These are phyloP conservation scores for Percopsis omiscomaycus DNA, from an alignment of 2,797 vertebrate genomes.

Conservation along the genomic window DNA sequence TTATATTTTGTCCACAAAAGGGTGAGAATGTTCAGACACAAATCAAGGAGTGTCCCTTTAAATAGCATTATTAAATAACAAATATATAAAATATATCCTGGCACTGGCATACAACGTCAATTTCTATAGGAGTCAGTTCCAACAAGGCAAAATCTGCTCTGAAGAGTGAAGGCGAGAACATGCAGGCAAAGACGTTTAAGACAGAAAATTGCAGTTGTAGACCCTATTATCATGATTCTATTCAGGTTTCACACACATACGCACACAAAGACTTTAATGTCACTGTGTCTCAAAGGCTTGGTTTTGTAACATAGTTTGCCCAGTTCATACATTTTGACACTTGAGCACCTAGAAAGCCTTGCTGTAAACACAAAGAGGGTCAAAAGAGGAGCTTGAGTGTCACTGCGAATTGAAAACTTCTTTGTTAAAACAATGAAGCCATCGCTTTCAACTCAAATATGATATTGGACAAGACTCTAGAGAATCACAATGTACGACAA, in stretches of 20 bases:
- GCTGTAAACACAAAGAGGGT: neutral
- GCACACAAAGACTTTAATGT: conserved; percentile 13
- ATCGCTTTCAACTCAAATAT: too few relatives aligned
- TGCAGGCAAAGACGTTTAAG: conserved; percentile 39
- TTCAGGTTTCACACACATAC: conserved; percentile 14
- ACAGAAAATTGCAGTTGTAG: conserved; percentile 7
- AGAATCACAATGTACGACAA: too few relatives aligned
- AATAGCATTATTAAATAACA: conserved; percentile 23
- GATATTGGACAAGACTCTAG: too few relatives aligned
- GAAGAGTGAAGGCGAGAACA: conserved; percentile 54
- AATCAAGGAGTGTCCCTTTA: conserved; percentile 26
- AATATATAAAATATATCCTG: conserved; percentile 45
- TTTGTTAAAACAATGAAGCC: too few relatives aligned
- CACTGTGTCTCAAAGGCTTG: neutral
- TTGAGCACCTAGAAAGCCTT: neutral
- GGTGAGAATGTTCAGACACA: too few relatives aligned
- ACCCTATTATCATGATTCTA: conserved; percentile 4
- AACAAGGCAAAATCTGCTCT: conserved; percentile 40
- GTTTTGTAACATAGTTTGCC: neutral
- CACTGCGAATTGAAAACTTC: too few relatives aligned
- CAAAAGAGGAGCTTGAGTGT: too few relatives aligned
- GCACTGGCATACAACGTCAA: conserved; percentile 57
- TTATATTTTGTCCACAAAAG: too few relatives aligned
- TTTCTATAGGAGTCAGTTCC: conserved; percentile 28
- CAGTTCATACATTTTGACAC: neutral